Evolutionary conservation across 2,797 vertebrate genomes (phyloP).

Genomic region (Odontamblyopus lacepedii): DNA sequence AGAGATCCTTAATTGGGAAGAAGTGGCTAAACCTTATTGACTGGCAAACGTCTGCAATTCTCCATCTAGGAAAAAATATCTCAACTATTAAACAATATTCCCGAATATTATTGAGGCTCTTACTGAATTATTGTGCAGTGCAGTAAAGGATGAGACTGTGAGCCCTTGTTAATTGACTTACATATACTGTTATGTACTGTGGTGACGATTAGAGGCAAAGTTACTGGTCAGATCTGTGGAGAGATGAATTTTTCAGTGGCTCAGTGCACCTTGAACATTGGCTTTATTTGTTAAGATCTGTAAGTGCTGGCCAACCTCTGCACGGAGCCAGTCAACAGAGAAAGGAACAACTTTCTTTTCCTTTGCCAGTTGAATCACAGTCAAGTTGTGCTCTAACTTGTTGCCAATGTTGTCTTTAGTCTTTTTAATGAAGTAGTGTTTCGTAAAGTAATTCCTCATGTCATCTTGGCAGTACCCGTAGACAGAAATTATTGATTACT

Average conservation of each 20-base stretch:
- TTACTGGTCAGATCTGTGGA: no score
- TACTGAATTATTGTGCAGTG: conserved; percentile 2
- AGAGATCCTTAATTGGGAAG: conserved; percentile 31
- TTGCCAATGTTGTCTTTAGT: conserved; percentile 27
- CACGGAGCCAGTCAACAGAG: conserved; percentile 14
- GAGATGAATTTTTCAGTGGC: background rate
- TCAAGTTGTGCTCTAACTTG: conserved; percentile 2
- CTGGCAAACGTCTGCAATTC: conserved; percentile 10
- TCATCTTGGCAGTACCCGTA: conserved; percentile 21
- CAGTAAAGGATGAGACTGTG: conserved; percentile 13
- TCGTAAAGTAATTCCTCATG: conserved; percentile 18
- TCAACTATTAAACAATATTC: conserved; percentile 5
- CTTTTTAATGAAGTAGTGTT: conserved; percentile 16
- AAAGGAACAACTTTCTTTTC: conserved; percentile 12
- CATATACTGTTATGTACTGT: background rate
- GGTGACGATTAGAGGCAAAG: background rate
- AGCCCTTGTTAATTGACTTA: conserved; percentile 23
- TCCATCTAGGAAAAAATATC: background rate
- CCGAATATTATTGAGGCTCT: conserved; percentile 14
- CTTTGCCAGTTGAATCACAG: conserved; percentile 12
- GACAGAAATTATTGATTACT: conserved; percentile 26
- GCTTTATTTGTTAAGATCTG: background rate
- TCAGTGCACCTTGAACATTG: background rate
- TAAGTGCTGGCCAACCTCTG: conserved; percentile 6
- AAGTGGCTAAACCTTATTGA: conserved; percentile 16